Conservation (phyloP, 2,797 vertebrate species). For the Columba guinea region DNA sequence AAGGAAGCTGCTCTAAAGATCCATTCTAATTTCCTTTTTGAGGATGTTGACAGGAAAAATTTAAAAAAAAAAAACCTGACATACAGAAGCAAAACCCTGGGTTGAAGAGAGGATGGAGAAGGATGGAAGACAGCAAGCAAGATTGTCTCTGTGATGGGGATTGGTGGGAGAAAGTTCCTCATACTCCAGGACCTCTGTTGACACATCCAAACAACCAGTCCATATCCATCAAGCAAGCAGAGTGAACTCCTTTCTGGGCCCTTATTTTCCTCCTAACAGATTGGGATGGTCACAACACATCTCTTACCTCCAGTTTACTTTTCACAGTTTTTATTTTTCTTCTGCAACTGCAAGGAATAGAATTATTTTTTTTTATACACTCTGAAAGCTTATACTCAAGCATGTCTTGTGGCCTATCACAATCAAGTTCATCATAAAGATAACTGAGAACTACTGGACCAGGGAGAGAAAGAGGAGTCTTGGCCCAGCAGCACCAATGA, state of each 20-base stretch:
- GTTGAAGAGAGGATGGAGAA: background rate
- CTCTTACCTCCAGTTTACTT: background rate
- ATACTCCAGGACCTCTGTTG: background rate
- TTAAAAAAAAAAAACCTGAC: background rate
- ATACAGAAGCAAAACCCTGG: background rate
- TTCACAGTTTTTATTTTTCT: background rate
- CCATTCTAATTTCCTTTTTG: background rate
- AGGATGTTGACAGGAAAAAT: accelerated
- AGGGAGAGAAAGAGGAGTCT: background rate
- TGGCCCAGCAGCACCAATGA: background rate
- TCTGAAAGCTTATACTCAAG: background rate
- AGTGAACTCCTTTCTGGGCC: background rate
- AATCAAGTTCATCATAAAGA: background rate
- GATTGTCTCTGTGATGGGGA: accelerated
- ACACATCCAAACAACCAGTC: accelerated
- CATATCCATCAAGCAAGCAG: background rate
- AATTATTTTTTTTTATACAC: background rate
- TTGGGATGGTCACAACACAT: background rate
- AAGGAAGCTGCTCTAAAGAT: background rate
- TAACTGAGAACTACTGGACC: background rate
- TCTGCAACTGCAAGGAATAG: background rate
- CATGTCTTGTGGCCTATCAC: background rate
- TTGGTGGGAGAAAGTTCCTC: background rate
- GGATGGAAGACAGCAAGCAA: background rate
- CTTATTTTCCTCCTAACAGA: background rate